These are phyloP conservation scores for Euclidia mi DNA, from an alignment of 2,888 invertebrate genomes.

Conservation along the genomic window DNA sequence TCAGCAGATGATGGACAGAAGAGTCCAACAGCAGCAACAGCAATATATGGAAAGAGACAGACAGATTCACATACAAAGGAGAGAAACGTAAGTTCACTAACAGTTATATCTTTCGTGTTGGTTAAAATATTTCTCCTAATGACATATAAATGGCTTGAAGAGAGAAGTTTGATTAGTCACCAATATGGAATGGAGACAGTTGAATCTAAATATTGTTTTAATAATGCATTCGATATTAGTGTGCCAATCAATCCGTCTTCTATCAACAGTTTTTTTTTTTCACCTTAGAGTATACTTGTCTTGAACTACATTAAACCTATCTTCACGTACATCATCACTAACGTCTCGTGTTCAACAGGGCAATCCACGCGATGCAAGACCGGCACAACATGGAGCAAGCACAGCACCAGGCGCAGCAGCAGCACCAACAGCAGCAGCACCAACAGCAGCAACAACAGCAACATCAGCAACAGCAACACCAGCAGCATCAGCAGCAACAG, in stretches of 20 bases:
- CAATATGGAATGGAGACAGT: too few relatives aligned
- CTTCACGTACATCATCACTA: too few relatives aligned
- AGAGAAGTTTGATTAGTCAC: too few relatives aligned
- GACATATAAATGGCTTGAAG: too few relatives aligned
- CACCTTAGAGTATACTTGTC: too few relatives aligned
- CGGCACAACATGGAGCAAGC: conserved; percentile 78
- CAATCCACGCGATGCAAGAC: conserved; percentile 78
- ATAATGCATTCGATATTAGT: too few relatives aligned
- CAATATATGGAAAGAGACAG: conserved; percentile 79
- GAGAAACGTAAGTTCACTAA: conserved; percentile 68
- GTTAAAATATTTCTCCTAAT: too few relatives aligned
- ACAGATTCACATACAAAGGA: conserved; percentile 73
- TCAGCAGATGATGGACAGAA: conserved; percentile 77
- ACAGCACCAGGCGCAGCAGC: conserved; percentile 65
- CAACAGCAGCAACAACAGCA: conserved; percentile 69
- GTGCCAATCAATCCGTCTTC: too few relatives aligned
- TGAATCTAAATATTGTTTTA: too few relatives aligned
- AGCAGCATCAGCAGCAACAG: conserved; percentile 69
- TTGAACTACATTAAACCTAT: too few relatives aligned
- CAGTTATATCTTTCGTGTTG: too few relatives aligned
- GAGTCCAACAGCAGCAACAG: conserved; percentile 78
- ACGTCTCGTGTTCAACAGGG: conserved; percentile 52
- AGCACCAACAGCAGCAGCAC: conserved; percentile 66
- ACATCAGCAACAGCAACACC: conserved; percentile 68
- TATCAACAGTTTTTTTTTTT: too few relatives aligned